phyloP scores from a whole-genome alignment of 2,797 vertebrate genomes.

The Ctenochaetus hawaiiensis region DNA sequence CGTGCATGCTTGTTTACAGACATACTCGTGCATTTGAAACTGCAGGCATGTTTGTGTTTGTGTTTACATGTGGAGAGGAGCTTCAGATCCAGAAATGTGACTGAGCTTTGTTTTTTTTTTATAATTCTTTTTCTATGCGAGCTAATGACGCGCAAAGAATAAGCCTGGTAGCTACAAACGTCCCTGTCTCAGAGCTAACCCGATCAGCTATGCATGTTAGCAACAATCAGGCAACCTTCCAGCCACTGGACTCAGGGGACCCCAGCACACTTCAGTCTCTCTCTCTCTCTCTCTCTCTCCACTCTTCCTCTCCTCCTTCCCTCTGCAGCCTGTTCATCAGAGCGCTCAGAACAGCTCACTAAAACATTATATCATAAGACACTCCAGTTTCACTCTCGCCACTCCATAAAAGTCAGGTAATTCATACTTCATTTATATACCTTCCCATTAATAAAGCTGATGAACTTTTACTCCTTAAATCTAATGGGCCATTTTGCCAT shows the following conservation, averaged over 20 bases:
- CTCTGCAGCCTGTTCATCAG: constrained; percentile 74
- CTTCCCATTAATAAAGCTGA: constrained; percentile 85
- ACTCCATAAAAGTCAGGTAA: constrained; percentile 86
- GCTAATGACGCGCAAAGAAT: constrained; percentile 81
- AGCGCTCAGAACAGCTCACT: constrained; percentile 80
- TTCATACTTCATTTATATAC: constrained; percentile 86
- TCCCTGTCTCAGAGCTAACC: constrained; percentile 81
- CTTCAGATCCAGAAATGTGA: constrained; percentile 64
- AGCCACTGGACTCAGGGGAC: constrained; percentile 82
- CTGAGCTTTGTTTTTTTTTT: constrained; percentile 68
- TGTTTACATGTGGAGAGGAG: constrained; percentile 36
- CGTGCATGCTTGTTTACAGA: constrained; percentile 37
- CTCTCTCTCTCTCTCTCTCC: constrained; percentile 17
- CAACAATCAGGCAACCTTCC: constrained; percentile 84
- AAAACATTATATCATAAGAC: constrained; percentile 85
- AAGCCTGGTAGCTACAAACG: constrained; percentile 79
- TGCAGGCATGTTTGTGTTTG: constrained; percentile 20
- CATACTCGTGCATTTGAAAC: constrained; percentile 5
- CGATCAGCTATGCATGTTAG: constrained; percentile 85
- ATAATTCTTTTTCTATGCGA: constrained; percentile 65
- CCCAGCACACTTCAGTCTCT: constrained; percentile 74
- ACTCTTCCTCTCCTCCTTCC: constrained; percentile 37
- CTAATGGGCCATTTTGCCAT: constrained; percentile 82
- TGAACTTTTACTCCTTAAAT: constrained; percentile 86
- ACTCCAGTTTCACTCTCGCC: constrained; percentile 80